Evolutionary conservation across 2,888 invertebrate species (phyloP).

Genomic region (Heliconius ismenius): DNA sequence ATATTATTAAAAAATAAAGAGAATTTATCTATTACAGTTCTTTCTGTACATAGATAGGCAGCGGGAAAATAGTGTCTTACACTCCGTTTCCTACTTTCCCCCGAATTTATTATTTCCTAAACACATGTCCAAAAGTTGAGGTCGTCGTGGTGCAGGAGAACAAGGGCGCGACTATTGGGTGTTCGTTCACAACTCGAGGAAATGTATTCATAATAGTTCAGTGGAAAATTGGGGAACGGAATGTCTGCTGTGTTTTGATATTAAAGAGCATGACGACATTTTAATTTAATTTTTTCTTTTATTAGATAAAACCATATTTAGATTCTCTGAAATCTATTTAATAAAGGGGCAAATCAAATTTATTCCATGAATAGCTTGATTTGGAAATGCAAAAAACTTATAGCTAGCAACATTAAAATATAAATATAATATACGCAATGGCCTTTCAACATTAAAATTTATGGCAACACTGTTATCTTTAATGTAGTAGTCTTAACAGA

Average conservation of each 20-base stretch:
- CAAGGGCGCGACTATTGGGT: no score
- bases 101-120: no score
- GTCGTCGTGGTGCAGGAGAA: no score
- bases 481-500: conserved; percentile 60
- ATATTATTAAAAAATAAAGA: neutral
- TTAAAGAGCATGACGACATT: neutral
- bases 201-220: no score
- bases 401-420: neutral
- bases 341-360: neutral
- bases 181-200: no score
- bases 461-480: conserved; percentile 25
- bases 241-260: neutral
- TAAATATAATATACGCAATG: neutral
- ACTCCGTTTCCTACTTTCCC: no score
- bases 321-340: neutral
- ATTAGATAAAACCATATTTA: no score
- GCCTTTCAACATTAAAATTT: conserved; percentile 13
- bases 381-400: neutral
- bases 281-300: no score
- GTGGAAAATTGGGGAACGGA: no score
- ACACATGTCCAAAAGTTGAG: no score
- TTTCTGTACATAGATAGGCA: no score
- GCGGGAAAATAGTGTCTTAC: no score
- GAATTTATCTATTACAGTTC: neutral
- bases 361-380: neutral